Percentiles rank a stretch among this genome's conserved stretches.
Evolutionary conservation across 2,113 vertebrate genomes (phyloP).

Genomic region (Turnix velox): DNA sequence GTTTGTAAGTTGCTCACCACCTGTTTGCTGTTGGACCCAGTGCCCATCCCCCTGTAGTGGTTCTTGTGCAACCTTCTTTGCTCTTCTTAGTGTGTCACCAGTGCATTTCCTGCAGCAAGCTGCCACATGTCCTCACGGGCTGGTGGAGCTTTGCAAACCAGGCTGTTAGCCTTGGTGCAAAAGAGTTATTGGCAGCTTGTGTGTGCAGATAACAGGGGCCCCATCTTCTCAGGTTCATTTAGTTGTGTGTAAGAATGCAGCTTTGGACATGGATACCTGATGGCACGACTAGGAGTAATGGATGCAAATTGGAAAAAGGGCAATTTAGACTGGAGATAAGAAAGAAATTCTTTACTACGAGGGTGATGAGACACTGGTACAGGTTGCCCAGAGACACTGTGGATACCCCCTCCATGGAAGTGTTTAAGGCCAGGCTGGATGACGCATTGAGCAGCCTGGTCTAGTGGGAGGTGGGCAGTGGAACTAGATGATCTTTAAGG

Average conservation of each 20-base stretch:
- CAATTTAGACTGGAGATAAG: too few relatives aligned
- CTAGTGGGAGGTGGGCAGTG: too few relatives aligned
- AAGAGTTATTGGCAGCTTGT: not conserved
- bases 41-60: not conserved
- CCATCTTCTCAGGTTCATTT: not conserved
- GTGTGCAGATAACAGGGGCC: not conserved
- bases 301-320: too few relatives aligned
- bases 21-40: fast-evolving
- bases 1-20: too few relatives aligned
- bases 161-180: not conserved
- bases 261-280: not conserved
- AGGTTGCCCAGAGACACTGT: too few relatives aligned
- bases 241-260: not conserved
- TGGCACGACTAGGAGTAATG: too few relatives aligned
- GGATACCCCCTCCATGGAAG: too few relatives aligned
- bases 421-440: too few relatives aligned
- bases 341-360: too few relatives aligned
- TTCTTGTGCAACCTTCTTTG: not conserved
- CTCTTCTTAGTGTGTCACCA: not conserved
- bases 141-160: not conserved
- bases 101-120: fast-evolving
- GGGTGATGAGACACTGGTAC: too few relatives aligned
- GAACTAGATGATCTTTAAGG: too few relatives aligned
- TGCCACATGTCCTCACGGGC: not conserved
- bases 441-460: too few relatives aligned